Base-by-base conservation (phyloP, 1,140 invertebrate genomes). In the Tyrophagus putrescentiae region DNA sequence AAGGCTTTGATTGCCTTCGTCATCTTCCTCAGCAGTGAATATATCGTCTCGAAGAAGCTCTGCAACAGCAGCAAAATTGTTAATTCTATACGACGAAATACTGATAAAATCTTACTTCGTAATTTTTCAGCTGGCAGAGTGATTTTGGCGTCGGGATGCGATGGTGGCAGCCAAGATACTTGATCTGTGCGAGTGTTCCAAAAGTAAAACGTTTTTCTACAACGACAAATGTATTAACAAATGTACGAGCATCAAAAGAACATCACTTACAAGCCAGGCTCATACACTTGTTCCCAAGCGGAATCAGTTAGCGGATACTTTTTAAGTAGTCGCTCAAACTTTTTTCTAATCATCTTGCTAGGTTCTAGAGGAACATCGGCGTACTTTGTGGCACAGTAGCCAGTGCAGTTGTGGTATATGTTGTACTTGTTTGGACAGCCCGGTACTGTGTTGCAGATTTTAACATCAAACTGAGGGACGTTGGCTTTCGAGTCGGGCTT, bases 381-480 rank as follows among this genome's bases (percentile, higher is more conserved):
- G 87, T 89, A 98, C 48, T 81, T 78, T 68, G 87, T 84, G 58
- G 84, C 82, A 74, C 95, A 98, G 73, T 80, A 94, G 27, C 80
- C 78, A 1, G 79, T 80, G 72, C 95, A 98, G 63, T 89, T 83
- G 70, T 99, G 95, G 72, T 85, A 92, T 60, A 90, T 84, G 70
- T 98, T 98, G 66, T 80, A 85, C 72, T 93, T 96, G 70, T 98
- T 98, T 2, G 95, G 95, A 72, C 95, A 98, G 4, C 85, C 84
- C 65, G 79, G 65, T 82, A 82, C 31, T 11, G 23, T 27, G 6
- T 21, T n/a, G 5, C 29, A 13, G 11, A 6, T 61, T 54, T 63
- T 41, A n/a, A 11, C n/a, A 13, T 57, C 36, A 61, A 32, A 41
- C 21, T 6, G n/a, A 28, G 7, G 16, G n/a, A 7, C 13, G 29